Conservation (phyloP, 2,113 vertebrate species). For the Plectropomus leopardus region DNA sequence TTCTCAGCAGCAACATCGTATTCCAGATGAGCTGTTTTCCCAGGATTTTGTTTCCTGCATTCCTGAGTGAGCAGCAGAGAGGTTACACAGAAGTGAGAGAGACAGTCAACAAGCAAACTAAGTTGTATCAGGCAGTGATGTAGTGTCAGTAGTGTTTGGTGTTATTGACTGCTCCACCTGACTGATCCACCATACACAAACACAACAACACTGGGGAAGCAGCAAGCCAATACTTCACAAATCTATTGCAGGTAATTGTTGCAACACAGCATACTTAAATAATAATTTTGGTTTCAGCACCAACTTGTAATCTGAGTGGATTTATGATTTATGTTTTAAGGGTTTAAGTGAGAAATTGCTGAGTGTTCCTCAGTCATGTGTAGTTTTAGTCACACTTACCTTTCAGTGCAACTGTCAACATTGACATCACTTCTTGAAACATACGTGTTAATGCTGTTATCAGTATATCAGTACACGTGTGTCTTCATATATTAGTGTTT, state of each 20-base stretch:
- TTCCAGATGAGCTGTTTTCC: constrained; percentile 15
- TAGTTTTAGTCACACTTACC: too few species aligned
- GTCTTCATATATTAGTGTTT: too few species aligned
- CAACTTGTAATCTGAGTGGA: background rate
- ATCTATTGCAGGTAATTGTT: too few species aligned
- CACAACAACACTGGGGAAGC: background rate
- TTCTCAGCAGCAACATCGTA: background rate
- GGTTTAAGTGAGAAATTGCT: too few species aligned
- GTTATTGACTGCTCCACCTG: background rate
- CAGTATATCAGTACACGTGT: too few species aligned
- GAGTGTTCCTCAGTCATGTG: too few species aligned
- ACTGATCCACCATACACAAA: too few species aligned
- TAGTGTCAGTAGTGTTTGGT: background rate
- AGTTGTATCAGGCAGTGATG: constrained; percentile 2
- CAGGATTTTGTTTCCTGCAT: constrained; percentile 14
- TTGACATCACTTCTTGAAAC: too few species aligned
- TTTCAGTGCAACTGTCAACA: too few species aligned
- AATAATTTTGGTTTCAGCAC: background rate
- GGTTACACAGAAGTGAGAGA: background rate
- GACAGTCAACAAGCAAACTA: background rate
- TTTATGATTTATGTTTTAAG: background rate
- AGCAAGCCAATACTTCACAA: background rate
- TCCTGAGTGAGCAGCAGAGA: constrained; percentile 16
- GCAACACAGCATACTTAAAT: too few species aligned
- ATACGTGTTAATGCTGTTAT: too few species aligned